A percentile compares a stretch with the other conserved stretches of the same genome.
Evolutionary conservation across 1,140 invertebrate species (phyloP).

Genomic region (Patella vulgata): DNA sequence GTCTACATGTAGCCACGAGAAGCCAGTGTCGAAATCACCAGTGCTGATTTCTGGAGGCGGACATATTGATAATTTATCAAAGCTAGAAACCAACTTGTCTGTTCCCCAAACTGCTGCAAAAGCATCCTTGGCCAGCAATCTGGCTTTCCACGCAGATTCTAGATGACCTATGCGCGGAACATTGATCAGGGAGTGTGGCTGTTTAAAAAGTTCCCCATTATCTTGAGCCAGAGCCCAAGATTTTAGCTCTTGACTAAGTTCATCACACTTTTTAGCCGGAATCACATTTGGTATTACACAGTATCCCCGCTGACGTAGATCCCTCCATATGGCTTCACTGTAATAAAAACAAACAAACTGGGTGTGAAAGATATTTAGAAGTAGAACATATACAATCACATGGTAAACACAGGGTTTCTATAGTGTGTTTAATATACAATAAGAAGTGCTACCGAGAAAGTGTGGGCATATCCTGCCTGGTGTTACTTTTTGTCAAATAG

Average conservation of each 20-base stretch:
- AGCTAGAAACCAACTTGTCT: slow-evolving; percentile 11
- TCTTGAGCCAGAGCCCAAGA: slow-evolving; percentile 20
- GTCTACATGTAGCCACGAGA: slow-evolving; percentile 29
- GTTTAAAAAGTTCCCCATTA: neutral
- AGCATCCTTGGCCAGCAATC: slow-evolving; percentile 6
- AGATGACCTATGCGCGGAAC: slow-evolving; percentile 7
- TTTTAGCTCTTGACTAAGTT: slow-evolving; percentile 17
- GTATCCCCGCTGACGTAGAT: slow-evolving; percentile 25
- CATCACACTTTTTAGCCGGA: slow-evolving; percentile 20
- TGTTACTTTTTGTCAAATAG: no score
- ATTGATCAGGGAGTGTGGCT: neutral
- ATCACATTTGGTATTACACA: slow-evolving; percentile 25
- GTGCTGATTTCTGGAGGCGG: slow-evolving; percentile 2
- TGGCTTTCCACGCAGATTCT: slow-evolving; percentile 7
- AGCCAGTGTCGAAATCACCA: slow-evolving; percentile 5
- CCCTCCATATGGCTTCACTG: slow-evolving; percentile 15
- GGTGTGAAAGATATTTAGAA: no score
- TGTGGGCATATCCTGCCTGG: no score
- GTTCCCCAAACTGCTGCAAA: slow-evolving; percentile 18
- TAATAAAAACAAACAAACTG: no score
- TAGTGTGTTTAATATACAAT: no score
- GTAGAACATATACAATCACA: no score
- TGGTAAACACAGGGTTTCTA: no score
- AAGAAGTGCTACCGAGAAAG: no score
- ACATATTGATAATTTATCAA: slow-evolving; percentile 11